A percentile compares a stretch with the other conserved stretches of the same genome.
phyloP scores from a whole-genome alignment of 2,113 vertebrate species.

The Climacteris rufus region DNA sequence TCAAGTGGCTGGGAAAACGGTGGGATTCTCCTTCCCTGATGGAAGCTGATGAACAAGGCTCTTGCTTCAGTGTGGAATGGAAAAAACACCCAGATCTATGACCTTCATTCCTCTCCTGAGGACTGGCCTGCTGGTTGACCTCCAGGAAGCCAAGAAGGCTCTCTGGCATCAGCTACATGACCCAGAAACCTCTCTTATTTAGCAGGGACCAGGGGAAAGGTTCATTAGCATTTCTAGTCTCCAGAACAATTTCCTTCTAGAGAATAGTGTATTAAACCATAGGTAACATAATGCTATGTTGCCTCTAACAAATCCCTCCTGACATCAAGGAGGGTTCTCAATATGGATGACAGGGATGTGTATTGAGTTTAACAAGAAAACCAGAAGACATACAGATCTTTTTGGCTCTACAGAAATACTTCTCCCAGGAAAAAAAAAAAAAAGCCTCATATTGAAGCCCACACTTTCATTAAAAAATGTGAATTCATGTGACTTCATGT shows the following conservation, averaged over 20 bases:
- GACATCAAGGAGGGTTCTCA: background rate
- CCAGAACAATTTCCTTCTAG: background rate
- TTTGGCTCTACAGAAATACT: background rate
- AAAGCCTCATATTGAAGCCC: background rate
- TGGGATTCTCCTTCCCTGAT: background rate
- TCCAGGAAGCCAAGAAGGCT: background rate
- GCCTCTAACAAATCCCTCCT: background rate
- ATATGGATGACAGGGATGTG: background rate
- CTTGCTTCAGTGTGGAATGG: background rate
- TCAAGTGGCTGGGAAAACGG: background rate
- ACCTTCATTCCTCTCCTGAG: background rate
- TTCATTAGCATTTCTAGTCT: background rate
- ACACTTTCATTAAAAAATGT: background rate
- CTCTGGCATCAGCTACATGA: background rate
- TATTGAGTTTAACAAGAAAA: background rate
- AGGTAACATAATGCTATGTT: background rate
- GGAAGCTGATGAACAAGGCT: background rate
- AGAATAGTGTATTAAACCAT: background rate
- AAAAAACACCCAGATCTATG: background rate
- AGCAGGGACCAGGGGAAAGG: background rate
- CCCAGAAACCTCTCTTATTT: background rate
- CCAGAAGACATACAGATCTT: background rate
- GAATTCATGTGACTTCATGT: background rate
- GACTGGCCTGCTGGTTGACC: background rate
- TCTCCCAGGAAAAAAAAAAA: background rate